These are phyloP conservation scores for Tarsius wallacei DNA, from an alignment of 2,797 vertebrate species.

Conservation along the genomic window DNA sequence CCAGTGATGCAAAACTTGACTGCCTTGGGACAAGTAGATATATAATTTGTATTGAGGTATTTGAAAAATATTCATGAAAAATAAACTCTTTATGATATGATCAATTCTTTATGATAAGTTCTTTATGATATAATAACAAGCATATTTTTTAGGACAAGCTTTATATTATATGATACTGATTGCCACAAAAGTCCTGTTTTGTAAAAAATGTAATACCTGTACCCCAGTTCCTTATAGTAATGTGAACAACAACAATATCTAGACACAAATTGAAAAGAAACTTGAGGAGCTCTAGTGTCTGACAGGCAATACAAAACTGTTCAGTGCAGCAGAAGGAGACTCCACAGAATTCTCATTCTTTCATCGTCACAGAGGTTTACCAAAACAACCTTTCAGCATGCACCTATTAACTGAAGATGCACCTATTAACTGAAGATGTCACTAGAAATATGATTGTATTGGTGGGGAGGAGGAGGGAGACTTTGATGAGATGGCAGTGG, in stretches of 20 bases:
- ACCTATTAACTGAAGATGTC: constrained; percentile 87
- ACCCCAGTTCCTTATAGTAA: not conserved
- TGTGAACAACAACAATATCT: constrained; percentile 26
- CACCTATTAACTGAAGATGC: no score
- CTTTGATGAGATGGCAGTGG: constrained; percentile 86
- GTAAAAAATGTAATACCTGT: constrained; percentile 33
- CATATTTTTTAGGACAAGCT: constrained; percentile 55
- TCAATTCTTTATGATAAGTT: constrained; percentile 6
- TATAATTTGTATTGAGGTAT: constrained; percentile 41
- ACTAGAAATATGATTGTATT: constrained; percentile 77
- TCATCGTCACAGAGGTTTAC: not conserved
- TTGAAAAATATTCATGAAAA: constrained; percentile 41
- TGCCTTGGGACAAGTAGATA: not conserved
- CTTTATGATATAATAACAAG: not conserved
- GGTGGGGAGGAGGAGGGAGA: not conserved
- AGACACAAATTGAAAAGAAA: constrained; percentile 81
- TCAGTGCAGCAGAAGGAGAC: not conserved
- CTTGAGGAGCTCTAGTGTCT: constrained; percentile 79
- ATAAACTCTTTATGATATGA: not conserved
- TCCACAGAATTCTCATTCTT: not conserved
- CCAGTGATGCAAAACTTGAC: not conserved
- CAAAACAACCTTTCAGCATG: not conserved
- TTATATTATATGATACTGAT: constrained; percentile 49
- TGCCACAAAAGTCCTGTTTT: constrained; percentile 33
- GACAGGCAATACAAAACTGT: constrained; percentile 60